Evolutionary conservation across 2,113 vertebrate genomes (phyloP), one percentile per base, ranked within the genome.

Genomic region (Eidolon helvum): DNA sequence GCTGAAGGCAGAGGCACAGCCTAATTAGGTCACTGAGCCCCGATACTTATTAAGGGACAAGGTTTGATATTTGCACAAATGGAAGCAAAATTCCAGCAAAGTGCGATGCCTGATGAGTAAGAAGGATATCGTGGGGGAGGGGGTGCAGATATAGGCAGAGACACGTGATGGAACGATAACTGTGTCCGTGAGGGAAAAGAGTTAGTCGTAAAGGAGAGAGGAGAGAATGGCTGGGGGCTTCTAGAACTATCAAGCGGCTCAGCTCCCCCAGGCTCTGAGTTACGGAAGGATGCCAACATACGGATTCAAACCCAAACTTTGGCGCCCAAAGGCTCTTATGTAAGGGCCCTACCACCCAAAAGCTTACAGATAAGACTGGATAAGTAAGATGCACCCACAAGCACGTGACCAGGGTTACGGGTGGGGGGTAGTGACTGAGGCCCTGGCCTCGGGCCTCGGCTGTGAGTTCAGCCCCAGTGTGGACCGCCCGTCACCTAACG

Each of bases 181-280:
- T 19, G 1, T 1, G 10, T 45, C 5, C 3, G 3, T 1, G 21
- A 77, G 0, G 24, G 38, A 35, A 14, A 22, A 1, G 38, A 26
- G 21, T 10, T 2, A 0, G 3, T 0, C 0, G 35, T 0, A 15
- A 11, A 2, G 26, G 33, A 2, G 2, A 11, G 22, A 12, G 45
- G 28, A 11, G 33, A 28, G 18, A 7, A 45, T 45, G 8, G 3
- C 59, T 4, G 24, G 22, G 55, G 9, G 5, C 10, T 7, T 16
- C 28, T 4, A 12, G 30, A 65, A 22, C 33, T 5, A 0, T 1
- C 40, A 6, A 5, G 28, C 22, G 15, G 7, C 74, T 7, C 9
- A 2, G 26, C 1, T 4, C 28, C 71, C 40, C 65, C 15, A 50
- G 15, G 14, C 7, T 18, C 59, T 55, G 66, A 72, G 6, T 35